A percentile compares a stretch with the other conserved stretches of the same genome.
Conservation (phyloP, 2,888 invertebrate genomes). For the Trisateles emortualis region DNA sequence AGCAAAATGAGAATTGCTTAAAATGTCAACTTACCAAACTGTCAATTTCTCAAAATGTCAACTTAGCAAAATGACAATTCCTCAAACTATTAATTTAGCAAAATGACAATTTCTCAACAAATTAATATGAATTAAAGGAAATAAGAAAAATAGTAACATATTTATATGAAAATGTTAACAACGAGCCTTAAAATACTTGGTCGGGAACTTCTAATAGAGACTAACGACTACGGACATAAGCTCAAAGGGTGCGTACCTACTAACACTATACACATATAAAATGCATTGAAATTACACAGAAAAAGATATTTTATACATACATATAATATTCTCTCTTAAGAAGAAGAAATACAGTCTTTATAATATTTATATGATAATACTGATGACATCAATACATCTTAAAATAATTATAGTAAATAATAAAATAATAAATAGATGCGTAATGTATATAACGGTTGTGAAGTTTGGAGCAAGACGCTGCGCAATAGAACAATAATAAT, state of each 20-base stretch:
- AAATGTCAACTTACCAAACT: no score
- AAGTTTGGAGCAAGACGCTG: no score
- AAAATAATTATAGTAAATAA: slow-evolving; percentile 44
- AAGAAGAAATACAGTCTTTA: slow-evolving; percentile 83
- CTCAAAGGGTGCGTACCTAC: slow-evolving; percentile 83
- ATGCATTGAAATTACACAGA: slow-evolving; percentile 69
- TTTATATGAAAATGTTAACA: slow-evolving; percentile 64
- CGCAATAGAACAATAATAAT: no score
- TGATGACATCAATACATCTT: slow-evolving; percentile 69
- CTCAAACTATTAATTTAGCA: no score
- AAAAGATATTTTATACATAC: slow-evolving; percentile 56
- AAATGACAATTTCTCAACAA: no score
- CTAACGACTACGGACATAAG: slow-evolving; percentile 83
- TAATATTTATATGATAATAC: slow-evolving; percentile 80
- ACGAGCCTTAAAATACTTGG: slow-evolving; percentile 84
- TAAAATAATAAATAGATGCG: slow-evolving; percentile 56
- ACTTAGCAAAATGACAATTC: no score
- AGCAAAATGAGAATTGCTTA: no score
- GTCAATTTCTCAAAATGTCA: no score
- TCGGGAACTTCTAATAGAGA: slow-evolving; percentile 83
- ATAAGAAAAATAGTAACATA: slow-evolving; percentile 36
- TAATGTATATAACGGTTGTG: slow-evolving; percentile 10
- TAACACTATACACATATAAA: slow-evolving; percentile 72
- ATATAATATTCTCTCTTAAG: slow-evolving; percentile 74
- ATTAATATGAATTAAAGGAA: neutral